Conservation (phyloP, 1,140 invertebrate species). For the Ladona fulva region DNA sequence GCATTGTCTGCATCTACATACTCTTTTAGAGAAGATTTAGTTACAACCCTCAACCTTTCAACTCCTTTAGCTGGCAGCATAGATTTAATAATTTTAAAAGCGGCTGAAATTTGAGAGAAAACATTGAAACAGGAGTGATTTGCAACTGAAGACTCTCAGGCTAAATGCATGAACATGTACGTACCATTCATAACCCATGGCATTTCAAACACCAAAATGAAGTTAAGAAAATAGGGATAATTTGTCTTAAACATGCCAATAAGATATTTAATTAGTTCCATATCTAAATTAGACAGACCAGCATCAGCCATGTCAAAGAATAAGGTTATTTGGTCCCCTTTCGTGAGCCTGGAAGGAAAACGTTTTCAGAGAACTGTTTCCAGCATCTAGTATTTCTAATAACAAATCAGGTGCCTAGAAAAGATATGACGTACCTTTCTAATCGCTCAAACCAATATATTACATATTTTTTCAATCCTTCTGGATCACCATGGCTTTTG, state of each 20-base stretch:
- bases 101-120: conserved; percentile 49
- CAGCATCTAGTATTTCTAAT: neutral
- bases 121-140: neutral
- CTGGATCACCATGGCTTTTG: conserved; percentile 63
- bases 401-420: neutral
- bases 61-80: conserved; percentile 81
- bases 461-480: conserved; percentile 67
- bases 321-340: conserved; percentile 68
- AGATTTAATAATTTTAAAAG: conserved; percentile 85
- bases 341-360: conserved; percentile 47
- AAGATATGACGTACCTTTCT: conserved; percentile 54
- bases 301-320: conserved; percentile 85
- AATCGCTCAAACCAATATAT: conserved; percentile 83
- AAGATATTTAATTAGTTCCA: conserved; percentile 76
- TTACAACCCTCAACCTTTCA: conserved; percentile 81
- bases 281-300: conserved; percentile 78
- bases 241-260: conserved; percentile 81
- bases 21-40: conserved; percentile 64
- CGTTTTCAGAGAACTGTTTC: neutral
- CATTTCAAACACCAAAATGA: conserved; percentile 89
- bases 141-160: conserved; percentile 13
- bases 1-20: conserved; percentile 66
- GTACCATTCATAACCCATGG: conserved; percentile 86
- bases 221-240: conserved; percentile 84
- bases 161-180: conserved; percentile 22